A percentile compares a stretch with the other conserved stretches of the same genome.
Evolutionary conservation across 2,797 vertebrate genomes (phyloP).

Genomic region (Coilia nasus): DNA sequence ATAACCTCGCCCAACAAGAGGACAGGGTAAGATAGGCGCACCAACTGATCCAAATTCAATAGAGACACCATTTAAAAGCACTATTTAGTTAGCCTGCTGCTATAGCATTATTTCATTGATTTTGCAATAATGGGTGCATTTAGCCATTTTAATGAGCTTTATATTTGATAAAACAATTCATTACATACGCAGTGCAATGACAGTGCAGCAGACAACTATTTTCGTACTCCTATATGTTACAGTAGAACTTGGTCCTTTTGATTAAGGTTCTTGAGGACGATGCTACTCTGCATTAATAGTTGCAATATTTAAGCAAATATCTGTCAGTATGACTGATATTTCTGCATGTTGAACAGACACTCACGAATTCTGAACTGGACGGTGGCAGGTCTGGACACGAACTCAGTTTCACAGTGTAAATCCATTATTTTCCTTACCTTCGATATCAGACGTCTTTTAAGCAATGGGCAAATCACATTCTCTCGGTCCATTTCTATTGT

Average conservation of each 20-base stretch:
- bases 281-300: not conserved
- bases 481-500: not conserved
- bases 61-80: not conserved
- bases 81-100: not conserved
- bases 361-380: not conserved
- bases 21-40: not conserved
- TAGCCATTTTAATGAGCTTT: not conserved
- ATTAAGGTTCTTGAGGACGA: not conserved
- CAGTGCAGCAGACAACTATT: constrained; percentile 12
- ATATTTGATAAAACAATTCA: not conserved
- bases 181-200: not conserved
- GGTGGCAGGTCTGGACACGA: not conserved
- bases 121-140: not conserved
- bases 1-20: constrained; percentile 10
- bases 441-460: constrained; percentile 34
- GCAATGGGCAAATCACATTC: not conserved
- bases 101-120: no score
- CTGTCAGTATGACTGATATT: not conserved
- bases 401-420: not conserved
- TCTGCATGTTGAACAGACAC: not conserved
- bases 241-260: not conserved
- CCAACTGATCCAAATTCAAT: constrained; percentile 9
- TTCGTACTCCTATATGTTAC: not conserved
- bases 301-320: not conserved
- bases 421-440: constrained; percentile 37